These are phyloP conservation scores for Silurus glanis DNA, from an alignment of 2,113 vertebrate genomes.

Conservation along the genomic window DNA sequence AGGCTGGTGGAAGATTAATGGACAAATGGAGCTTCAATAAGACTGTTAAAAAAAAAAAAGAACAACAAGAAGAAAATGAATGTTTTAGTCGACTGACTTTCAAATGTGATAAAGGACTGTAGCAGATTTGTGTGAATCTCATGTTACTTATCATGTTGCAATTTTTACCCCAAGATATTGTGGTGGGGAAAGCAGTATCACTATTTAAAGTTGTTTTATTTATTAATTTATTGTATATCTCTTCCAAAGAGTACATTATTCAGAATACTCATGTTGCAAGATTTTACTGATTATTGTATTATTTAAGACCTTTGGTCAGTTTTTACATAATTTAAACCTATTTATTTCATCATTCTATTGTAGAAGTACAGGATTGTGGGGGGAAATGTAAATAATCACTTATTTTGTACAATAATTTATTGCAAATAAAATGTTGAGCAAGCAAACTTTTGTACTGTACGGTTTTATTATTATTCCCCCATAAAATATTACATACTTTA, in stretches of 20 bases:
- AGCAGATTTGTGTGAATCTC: background rate
- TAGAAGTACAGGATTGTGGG: background rate
- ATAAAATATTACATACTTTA: background rate
- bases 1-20: slow-evolving; percentile 53
- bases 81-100: background rate
- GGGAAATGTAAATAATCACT: slow-evolving; percentile 26
- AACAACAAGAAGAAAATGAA: too few species aligned
- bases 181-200: background rate
- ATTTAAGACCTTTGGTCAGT: slow-evolving; percentile 22
- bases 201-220: slow-evolving; percentile 3
- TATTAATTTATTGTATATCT: slow-evolving; percentile 1
- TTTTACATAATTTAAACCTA: slow-evolving; percentile 20
- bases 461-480: background rate
- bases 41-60: background rate
- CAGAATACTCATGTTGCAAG: background rate
- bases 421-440: slow-evolving; percentile 39
- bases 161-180: background rate
- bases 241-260: background rate
- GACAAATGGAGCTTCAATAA: slow-evolving; percentile 48
- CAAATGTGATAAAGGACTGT: background rate
- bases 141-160: background rate
- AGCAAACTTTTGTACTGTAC: background rate
- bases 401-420: slow-evolving; percentile 40
- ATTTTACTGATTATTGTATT: slow-evolving; percentile 13
- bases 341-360: slow-evolving; percentile 37